Conservation (phyloP, 1,140 invertebrate species). For the Limonius californicus region DNA sequence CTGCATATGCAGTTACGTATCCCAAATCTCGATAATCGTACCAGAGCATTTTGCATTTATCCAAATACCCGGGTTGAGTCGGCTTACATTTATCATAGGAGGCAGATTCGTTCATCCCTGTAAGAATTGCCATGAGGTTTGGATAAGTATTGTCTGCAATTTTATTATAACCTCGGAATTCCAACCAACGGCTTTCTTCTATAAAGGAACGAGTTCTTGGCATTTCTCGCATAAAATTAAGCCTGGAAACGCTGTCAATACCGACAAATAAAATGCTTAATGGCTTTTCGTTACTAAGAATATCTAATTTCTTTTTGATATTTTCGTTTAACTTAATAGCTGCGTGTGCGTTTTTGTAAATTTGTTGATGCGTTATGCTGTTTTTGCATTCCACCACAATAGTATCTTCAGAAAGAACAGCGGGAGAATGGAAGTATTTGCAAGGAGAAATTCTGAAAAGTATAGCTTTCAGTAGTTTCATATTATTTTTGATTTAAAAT, state of each 20-base stretch:
- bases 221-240: slow-evolving; percentile 73
- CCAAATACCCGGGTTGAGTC: slow-evolving; percentile 48
- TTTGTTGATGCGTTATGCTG: slow-evolving; percentile 32
- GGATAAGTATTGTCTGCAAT: slow-evolving; percentile 78
- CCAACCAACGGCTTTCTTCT: slow-evolving; percentile 49
- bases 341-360: slow-evolving; percentile 56
- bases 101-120: slow-evolving; percentile 56
- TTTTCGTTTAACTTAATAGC: slow-evolving; percentile 42
- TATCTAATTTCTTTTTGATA: slow-evolving; percentile 28
- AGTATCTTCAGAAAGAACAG: slow-evolving; percentile 45
- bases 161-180: slow-evolving; percentile 63
- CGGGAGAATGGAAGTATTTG: too few relatives aligned
- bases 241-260: slow-evolving; percentile 76
- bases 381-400: slow-evolving; percentile 48
- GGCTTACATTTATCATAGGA: slow-evolving; percentile 54
- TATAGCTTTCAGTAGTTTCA: too few relatives aligned
- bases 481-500: not conserved
- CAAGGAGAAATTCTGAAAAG: too few relatives aligned
- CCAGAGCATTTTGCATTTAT: slow-evolving; percentile 63
- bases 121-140: slow-evolving; percentile 74
- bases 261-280: slow-evolving; percentile 72
- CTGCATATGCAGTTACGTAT: slow-evolving; percentile 62
- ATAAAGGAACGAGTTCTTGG: slow-evolving; percentile 67
- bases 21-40: slow-evolving; percentile 54
- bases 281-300: slow-evolving; percentile 36